These are phyloP conservation scores for Octopus bimaculoides DNA, from an alignment of 1,140 invertebrate genomes.

Conservation along the genomic window DNA sequence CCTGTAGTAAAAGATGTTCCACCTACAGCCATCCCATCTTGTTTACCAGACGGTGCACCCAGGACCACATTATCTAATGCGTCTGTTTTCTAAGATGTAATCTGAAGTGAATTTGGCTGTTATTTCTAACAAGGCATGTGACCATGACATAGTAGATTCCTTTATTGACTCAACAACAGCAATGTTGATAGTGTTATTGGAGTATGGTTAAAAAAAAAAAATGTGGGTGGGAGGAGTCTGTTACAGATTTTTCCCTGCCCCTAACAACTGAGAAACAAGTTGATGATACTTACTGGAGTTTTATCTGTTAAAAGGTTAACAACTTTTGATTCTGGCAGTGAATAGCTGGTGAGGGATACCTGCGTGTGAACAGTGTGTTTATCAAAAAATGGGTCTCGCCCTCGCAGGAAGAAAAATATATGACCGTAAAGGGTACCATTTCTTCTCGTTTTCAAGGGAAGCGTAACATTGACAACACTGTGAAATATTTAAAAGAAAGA, in stretches of 20 bases:
- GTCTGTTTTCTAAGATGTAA: too few relatives aligned
- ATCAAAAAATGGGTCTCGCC: constrained; percentile 33
- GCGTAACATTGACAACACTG: constrained; percentile 52
- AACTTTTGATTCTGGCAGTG: constrained; percentile 69
- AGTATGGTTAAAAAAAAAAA: constrained; percentile 5
- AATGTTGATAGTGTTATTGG: not conserved
- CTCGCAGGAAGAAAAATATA: constrained; percentile 45
- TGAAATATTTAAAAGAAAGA: constrained; percentile 6
- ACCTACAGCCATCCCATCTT: too few relatives aligned
- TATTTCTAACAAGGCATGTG: too few relatives aligned
- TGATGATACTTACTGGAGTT: not conserved
- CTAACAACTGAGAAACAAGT: too few relatives aligned
- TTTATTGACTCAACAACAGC: not conserved
- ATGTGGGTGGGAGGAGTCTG: not conserved
- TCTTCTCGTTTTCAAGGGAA: constrained; percentile 69
- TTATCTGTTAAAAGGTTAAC: constrained; percentile 66
- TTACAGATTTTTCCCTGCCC: too few relatives aligned
- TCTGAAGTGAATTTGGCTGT: too few relatives aligned
- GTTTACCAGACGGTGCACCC: too few relatives aligned
- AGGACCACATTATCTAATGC: too few relatives aligned
- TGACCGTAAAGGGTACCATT: constrained; percentile 76
- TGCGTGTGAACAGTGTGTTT: constrained; percentile 56
- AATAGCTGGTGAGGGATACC: constrained; percentile 67
- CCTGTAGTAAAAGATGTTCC: too few relatives aligned
- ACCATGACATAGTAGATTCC: not conserved